phyloP scores from a whole-genome alignment of 2,113 vertebrate species.

The Pelecanus crispus region DNA sequence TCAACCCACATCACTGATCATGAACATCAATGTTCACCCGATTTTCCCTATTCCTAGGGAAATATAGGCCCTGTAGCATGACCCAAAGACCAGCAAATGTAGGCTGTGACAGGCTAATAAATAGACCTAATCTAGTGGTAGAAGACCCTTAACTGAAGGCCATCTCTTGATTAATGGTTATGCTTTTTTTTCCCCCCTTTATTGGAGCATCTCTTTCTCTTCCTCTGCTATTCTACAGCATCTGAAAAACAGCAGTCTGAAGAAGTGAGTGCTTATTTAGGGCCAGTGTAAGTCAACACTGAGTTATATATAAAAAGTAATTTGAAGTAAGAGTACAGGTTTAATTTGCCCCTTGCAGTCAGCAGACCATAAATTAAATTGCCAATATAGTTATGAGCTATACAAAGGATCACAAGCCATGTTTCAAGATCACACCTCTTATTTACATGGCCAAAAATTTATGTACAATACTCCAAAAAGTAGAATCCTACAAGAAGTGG shows the following conservation, averaged over 20 bases:
- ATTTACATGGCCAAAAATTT: background rate
- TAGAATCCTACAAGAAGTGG: background rate
- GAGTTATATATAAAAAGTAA: background rate
- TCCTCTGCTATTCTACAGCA: background rate
- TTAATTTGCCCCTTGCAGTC: background rate
- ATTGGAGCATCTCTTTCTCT: background rate
- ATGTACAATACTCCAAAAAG: background rate
- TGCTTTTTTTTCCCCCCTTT: background rate
- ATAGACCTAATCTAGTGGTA: background rate
- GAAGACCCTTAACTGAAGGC: background rate
- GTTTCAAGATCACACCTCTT: background rate
- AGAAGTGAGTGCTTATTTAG: background rate
- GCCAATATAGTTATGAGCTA: background rate
- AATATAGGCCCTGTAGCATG: background rate
- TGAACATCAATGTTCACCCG: background rate
- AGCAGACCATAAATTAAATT: background rate
- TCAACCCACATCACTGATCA: background rate
- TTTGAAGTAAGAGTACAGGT: background rate
- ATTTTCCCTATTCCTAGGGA: background rate
- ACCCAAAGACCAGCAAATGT: background rate
- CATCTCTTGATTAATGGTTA: background rate
- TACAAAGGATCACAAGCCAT: background rate
- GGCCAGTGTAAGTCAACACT: background rate
- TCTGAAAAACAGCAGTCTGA: background rate
- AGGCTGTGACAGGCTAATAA: background rate